Base-by-base conservation (phyloP, 2,797 vertebrate species). In the Chloroceryle amazona region DNA sequence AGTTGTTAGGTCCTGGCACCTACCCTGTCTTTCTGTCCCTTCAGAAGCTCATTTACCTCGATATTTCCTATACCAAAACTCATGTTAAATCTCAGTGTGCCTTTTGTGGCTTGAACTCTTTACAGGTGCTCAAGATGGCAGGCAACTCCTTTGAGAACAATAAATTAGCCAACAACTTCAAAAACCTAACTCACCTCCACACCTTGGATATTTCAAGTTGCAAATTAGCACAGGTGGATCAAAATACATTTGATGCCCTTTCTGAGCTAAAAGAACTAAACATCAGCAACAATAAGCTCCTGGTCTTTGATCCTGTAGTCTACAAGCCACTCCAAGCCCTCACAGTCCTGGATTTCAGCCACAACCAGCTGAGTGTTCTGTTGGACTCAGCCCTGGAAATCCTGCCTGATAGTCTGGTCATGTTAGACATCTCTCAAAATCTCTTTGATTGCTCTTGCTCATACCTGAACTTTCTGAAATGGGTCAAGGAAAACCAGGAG, bases 131-230 rank as follows among this genome's bases (percentile, higher is more conserved):
- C 23, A 98, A 98, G 96, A 98, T 98, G 98, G 90, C 98, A 41
- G 97, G 97, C 16, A 98, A 98, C 72, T 91, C 94, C 63, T 98
- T 98, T 78, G 83, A 76, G 52, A 41, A 80, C 78, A 97, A 98
- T 4, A 76, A 82, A 16, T 22, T 98, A 78, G 86, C 61, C n/a
- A 85, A 95, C 65, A 91, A 88, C 46, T 98, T 98, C 89, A 96
- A 68, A 68, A 95, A 97, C 4, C 72, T 98, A 61, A 97, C 41
- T 28, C 86, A 82, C 28, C 95, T 98, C 63, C 97, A 82, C 20
- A 61, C 35, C 58, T 63, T 98, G 86, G 98, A 98, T 60, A 86
- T 98, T 87, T 98, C 98, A 66, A 46, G 39, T 19, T 98, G 98
- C 89, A 86, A 91, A 16, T 57, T 98, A 21, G 83, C 94, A 31